phyloP scores from a whole-genome alignment of 2,888 invertebrate genomes.

The Oscheius myriophilus region DNA sequence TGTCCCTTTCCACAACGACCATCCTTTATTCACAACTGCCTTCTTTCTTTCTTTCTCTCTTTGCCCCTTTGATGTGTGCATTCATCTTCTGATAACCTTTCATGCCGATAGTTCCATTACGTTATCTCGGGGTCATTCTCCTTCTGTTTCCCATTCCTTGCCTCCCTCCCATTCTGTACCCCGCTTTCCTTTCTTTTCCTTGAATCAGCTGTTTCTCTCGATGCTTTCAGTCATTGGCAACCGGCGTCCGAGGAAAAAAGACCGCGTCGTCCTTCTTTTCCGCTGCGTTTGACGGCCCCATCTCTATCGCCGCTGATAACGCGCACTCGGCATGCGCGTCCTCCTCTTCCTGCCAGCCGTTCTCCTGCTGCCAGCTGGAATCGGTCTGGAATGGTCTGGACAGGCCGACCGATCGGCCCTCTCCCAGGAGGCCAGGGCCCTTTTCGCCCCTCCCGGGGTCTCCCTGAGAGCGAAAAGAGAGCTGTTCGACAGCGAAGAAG shows the following conservation, averaged over 20 bases:
- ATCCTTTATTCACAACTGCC: neutral
- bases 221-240: neutral
- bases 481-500: slow-evolving; percentile 21
- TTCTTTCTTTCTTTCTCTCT: neutral
- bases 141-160: too few relatives aligned
- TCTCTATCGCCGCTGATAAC: slow-evolving; percentile 18
- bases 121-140: too few relatives aligned
- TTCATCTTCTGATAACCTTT: too few relatives aligned
- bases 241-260: slow-evolving; percentile 11
- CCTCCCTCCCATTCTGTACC: too few relatives aligned
- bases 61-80: neutral
- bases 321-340: slow-evolving; percentile 25
- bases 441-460: slow-evolving; percentile 5
- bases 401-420: slow-evolving; percentile 4
- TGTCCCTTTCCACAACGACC: neutral
- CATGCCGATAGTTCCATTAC: too few relatives aligned
- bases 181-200: too few relatives aligned
- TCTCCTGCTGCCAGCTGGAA: slow-evolving; percentile 20
- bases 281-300: neutral
- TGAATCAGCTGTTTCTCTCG: too few relatives aligned
- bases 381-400: slow-evolving; percentile 18
- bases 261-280: slow-evolving; percentile 18
- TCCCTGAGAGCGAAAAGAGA: slow-evolving; percentile 1
- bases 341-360: slow-evolving; percentile 19
- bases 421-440: slow-evolving; percentile 2